phyloP scores from a whole-genome alignment of 2,888 invertebrate species.

The Synergus itoensis region DNA sequence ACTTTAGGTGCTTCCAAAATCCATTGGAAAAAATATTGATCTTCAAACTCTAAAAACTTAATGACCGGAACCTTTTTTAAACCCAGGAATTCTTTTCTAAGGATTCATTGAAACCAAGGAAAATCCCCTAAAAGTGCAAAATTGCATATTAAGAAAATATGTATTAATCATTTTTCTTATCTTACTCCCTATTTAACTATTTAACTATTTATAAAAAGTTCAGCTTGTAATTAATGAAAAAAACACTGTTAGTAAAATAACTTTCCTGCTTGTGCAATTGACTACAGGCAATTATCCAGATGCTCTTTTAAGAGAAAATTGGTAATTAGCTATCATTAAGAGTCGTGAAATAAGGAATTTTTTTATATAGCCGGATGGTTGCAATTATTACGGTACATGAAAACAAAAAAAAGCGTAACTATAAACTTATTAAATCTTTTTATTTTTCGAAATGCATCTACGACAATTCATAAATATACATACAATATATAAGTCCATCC shows the following conservation, averaged over 20 bases:
- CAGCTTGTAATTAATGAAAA: not conserved
- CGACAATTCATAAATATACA: not conserved
- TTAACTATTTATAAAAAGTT: not conserved
- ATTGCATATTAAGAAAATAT: too few relatives aligned
- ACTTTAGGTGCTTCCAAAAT: not conserved
- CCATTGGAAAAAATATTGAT: too few relatives aligned
- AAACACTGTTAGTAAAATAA: not conserved
- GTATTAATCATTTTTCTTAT: too few relatives aligned
- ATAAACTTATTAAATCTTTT: constrained; percentile 4
- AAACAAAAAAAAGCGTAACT: not conserved
- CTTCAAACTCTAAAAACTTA: too few relatives aligned
- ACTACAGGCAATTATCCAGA: constrained; percentile 5
- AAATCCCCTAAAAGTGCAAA: too few relatives aligned
- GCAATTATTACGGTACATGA: not conserved
- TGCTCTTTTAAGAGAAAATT: constrained; percentile 10
- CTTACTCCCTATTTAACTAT: too few relatives aligned
- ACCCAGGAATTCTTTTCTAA: not conserved
- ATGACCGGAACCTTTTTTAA: too few relatives aligned
- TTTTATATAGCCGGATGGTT: not conserved
- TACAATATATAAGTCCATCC: too few relatives aligned
- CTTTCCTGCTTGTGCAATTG: constrained; percentile 3
- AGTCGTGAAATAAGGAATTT: not conserved
- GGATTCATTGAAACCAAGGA: not conserved
- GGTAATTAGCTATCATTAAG: constrained; percentile 17
- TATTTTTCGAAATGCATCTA: not conserved